These are phyloP conservation scores for Sebastes oblongus DNA, from an alignment of 2,797 vertebrate species.

Conservation along the genomic window DNA sequence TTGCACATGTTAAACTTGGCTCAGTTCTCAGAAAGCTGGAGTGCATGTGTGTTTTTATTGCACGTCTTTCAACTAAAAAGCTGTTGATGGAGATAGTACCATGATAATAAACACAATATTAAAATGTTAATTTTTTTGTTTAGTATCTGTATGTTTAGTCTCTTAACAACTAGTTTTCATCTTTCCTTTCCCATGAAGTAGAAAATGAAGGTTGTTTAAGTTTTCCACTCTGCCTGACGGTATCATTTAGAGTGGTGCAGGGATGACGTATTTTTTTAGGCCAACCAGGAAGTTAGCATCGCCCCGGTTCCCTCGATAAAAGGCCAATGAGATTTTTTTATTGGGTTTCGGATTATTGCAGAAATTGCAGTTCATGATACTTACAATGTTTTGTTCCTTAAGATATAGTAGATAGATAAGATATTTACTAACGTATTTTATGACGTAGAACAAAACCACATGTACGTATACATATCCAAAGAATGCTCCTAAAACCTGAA, in stretches of 20 bases:
- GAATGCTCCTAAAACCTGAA: too few relatives aligned
- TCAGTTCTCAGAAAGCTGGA: constrained; percentile 3
- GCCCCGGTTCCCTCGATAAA: too few relatives aligned
- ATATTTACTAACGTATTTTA: too few relatives aligned
- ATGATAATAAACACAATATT: neutral
- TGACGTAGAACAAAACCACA: too few relatives aligned
- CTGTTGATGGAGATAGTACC: neutral
- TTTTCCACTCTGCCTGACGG: neutral
- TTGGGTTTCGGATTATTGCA: too few relatives aligned
- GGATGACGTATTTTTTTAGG: too few relatives aligned
- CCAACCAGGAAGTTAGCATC: too few relatives aligned
- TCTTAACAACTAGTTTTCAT: neutral
- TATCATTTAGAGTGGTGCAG: neutral
- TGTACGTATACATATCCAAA: fast-evolving
- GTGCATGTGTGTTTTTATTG: neutral
- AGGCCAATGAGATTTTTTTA: too few relatives aligned
- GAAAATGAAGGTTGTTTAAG: neutral
- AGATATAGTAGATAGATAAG: too few relatives aligned
- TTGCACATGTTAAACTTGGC: constrained; percentile 54
- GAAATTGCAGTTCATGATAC: too few relatives aligned
- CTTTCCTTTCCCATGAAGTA: neutral
- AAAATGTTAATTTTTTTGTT: neutral
- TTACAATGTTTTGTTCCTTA: too few relatives aligned
- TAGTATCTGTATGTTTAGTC: neutral
- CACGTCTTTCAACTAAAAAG: neutral